phyloP scores from a whole-genome alignment of 2,113 vertebrate genomes.

The Ranitomeya imitator region DNA sequence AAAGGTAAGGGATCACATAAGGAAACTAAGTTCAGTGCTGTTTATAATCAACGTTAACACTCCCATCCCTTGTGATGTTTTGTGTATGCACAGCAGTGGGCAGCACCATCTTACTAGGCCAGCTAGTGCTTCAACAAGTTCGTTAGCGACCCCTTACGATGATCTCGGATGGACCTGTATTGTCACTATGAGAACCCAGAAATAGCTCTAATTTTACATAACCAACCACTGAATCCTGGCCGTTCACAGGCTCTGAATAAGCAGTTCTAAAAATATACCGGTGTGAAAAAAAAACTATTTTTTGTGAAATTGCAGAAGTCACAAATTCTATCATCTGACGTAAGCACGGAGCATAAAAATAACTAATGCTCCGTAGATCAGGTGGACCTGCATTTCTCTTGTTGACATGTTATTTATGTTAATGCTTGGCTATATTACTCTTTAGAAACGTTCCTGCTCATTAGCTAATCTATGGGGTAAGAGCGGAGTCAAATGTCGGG shows the following conservation, averaged over 20 bases:
- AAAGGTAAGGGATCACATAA: neutral
- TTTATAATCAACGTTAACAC: constrained; percentile 41
- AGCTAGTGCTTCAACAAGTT: constrained; percentile 45
- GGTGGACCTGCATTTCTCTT: neutral
- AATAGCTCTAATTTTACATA: constrained; percentile 41
- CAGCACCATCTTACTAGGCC: neutral
- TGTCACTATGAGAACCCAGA: constrained; percentile 49
- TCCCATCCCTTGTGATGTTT: neutral
- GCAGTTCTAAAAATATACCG: constrained; percentile 37
- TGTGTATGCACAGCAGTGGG: constrained; percentile 18
- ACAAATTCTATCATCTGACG: neutral
- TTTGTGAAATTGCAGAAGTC: constrained; percentile 16
- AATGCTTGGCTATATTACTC: neutral
- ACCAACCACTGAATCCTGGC: constrained; percentile 22
- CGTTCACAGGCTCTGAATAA: constrained; percentile 21
- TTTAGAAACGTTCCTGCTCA: neutral
- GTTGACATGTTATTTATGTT: neutral
- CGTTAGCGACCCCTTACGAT: constrained; percentile 1
- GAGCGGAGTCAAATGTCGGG: neutral
- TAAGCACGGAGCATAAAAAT: neutral
- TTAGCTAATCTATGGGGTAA: neutral
- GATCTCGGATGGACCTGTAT: constrained; percentile 8
- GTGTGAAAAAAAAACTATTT: constrained; percentile 5
- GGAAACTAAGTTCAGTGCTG: neutral
- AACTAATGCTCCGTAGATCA: neutral